These are phyloP conservation scores for Cheiracanthium punctorium DNA, from an alignment of 2,888 invertebrate genomes.

Conservation along the genomic window DNA sequence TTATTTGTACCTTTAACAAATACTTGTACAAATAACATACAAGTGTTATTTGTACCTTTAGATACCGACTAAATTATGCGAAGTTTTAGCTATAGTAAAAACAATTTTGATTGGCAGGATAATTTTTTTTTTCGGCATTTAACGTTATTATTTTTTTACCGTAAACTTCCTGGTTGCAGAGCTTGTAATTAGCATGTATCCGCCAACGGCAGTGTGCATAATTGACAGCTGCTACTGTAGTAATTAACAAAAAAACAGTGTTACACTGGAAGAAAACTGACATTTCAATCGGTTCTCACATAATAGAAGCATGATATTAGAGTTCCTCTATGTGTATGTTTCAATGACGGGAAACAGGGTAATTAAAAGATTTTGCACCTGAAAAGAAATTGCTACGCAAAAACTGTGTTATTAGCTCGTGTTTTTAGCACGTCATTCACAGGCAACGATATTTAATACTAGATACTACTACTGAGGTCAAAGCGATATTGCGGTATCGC, in stretches of 20 bases:
- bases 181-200: constrained; percentile 11
- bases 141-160: not conserved
- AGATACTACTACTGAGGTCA: too few relatives aligned
- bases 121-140: not conserved
- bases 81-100: too few relatives aligned
- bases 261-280: not conserved
- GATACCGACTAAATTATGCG: too few relatives aligned
- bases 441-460: too few relatives aligned
- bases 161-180: constrained; percentile 8
- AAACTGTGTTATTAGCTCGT: too few relatives aligned
- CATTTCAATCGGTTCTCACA: not conserved
- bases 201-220: not conserved
- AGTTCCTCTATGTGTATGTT: not conserved
- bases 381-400: not conserved
- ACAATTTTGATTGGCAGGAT: not conserved
- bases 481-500: too few relatives aligned
- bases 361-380: not conserved
- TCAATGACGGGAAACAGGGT: not conserved
- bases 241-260: not conserved
- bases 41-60: too few relatives aligned
- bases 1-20: too few relatives aligned
- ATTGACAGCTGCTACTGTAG: constrained; percentile 1
- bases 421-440: too few relatives aligned
- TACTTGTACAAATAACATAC: too few relatives aligned
- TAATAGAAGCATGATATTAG: not conserved